Conservation (phyloP, 1,140 invertebrate species). For the Lysiphlebus fabarum region DNA sequence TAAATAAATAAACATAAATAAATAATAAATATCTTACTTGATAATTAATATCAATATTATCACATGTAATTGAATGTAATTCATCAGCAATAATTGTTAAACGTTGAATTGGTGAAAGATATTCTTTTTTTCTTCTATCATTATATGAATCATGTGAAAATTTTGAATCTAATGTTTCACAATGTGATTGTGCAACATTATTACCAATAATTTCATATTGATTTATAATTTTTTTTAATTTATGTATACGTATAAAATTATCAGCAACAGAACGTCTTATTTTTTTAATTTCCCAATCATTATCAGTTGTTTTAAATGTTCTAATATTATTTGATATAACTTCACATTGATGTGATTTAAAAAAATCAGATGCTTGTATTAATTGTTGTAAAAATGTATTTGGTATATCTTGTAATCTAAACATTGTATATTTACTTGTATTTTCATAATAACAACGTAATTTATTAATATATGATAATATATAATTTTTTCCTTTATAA, state of each 20-base stretch:
- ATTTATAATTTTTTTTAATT: constrained; percentile 30
- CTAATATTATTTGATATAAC: constrained; percentile 65
- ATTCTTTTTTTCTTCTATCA: constrained; percentile 33
- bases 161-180: constrained; percentile 16
- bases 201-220: constrained; percentile 35
- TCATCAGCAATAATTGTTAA: constrained; percentile 22
- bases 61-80: too few species aligned
- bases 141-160: constrained; percentile 40
- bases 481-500: constrained; percentile 57
- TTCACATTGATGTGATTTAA: constrained; percentile 63
- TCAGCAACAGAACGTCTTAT: constrained; percentile 33
- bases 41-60: not conserved
- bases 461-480: constrained; percentile 50
- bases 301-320: constrained; percentile 45
- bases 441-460: constrained; percentile 57
- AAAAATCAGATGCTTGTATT: constrained; percentile 61
- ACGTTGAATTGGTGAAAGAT: constrained; percentile 26
- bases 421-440: constrained; percentile 34
- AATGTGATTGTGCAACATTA: constrained; percentile 20
- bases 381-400: constrained; percentile 68
- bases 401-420: constrained; percentile 63
- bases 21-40: constrained; percentile 27
- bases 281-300: constrained; percentile 20
- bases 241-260: constrained; percentile 35
- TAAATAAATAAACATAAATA: too few species aligned